Conservation (phyloP, 2,888 invertebrate genomes). For the Euspilapteryx auroguttella region DNA sequence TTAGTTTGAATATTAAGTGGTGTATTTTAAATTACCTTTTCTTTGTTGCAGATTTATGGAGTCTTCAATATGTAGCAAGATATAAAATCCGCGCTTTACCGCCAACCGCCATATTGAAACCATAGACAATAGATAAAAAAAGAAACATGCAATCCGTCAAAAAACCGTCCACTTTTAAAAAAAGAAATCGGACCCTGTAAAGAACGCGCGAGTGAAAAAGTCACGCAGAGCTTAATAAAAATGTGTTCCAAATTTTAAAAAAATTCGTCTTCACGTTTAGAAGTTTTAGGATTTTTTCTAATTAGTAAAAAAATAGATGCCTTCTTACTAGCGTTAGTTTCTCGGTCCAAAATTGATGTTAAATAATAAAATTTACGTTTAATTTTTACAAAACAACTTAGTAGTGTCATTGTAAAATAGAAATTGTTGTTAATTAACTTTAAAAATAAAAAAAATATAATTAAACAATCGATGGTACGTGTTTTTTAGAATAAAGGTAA, state of each 20-base stretch:
- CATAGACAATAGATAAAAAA: slow-evolving; percentile 15
- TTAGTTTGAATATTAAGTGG: background rate
- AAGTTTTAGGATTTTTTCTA: slow-evolving; percentile 8
- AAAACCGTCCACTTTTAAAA: slow-evolving; percentile 31
- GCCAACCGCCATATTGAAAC: slow-evolving; percentile 14
- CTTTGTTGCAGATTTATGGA: slow-evolving; percentile 35
- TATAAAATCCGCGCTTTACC: too few species aligned
- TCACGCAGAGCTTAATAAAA: slow-evolving; percentile 32
- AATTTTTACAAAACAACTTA: too few species aligned
- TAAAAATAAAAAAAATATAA: too few species aligned
- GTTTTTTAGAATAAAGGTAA: too few species aligned
- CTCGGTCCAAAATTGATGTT: slow-evolving; percentile 56
- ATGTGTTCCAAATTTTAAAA: slow-evolving; percentile 23
- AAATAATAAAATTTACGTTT: too few species aligned
- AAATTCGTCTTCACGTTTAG: slow-evolving; percentile 9
- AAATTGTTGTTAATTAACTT: too few species aligned
- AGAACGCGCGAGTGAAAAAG: too few species aligned
- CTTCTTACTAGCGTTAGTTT: slow-evolving; percentile 32
- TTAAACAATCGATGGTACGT: too few species aligned
- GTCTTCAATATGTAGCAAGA: slow-evolving; percentile 15
- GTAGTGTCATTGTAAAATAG: too few species aligned
- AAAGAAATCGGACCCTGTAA: too few species aligned
- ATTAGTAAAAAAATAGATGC: slow-evolving; percentile 26
- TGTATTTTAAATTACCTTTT: slow-evolving; percentile 4
- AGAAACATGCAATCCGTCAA: slow-evolving; percentile 36